Evolutionary conservation across 2,113 vertebrate species (phyloP), one percentile per base, ranked within the genome.

Genomic region (Hippopotamus amphibius): DNA sequence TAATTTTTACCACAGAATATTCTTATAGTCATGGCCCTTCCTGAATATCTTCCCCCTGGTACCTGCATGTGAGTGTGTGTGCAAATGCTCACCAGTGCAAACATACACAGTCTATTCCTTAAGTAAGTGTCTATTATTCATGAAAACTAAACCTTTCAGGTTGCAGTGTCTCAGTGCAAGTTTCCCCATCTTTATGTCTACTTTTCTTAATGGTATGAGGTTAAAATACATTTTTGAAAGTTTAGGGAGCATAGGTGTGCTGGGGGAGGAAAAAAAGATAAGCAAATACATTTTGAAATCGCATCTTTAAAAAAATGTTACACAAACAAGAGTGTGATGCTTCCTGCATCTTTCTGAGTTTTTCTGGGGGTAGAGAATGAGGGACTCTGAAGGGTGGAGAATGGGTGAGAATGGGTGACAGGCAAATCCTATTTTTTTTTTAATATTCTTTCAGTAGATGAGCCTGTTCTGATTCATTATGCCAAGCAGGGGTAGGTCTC

Each of bases 191-290:
- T 21, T 14, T 69, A 8, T 15, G 48, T 76, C 16, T 13, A 71
- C 5, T 65, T 80, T 80, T 46, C 15, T 74, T 81, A 17, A 57
- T 48, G 48, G 28, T 90, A 26, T 57, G 16, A 95, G 48, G 30
- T 84, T 76, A 86, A 93, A 93, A 26, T 19, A 8, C 17, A 33
- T 66, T 76, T 63, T 86, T 50, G 17, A n/a, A 92, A 72, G 37
- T 6, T 82, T 88, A 53, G 26, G 30, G 6, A 74, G 4, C 17
- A 12, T 5, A 8, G 15, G 15, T 85, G 4, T 69, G 6, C 4
- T 63, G 26, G 6, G 19, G 37, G 24, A 69, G 9, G 21, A 83
- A 59, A 53, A 53, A 77, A 57, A 61, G 28, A 30, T 81, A 30
- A 37, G 6, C 50, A 94, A 74, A 82, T 48, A 7, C 24, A 91